phyloP scores from a whole-genome alignment of 2,888 invertebrate species.

The Cephus pulcher region DNA sequence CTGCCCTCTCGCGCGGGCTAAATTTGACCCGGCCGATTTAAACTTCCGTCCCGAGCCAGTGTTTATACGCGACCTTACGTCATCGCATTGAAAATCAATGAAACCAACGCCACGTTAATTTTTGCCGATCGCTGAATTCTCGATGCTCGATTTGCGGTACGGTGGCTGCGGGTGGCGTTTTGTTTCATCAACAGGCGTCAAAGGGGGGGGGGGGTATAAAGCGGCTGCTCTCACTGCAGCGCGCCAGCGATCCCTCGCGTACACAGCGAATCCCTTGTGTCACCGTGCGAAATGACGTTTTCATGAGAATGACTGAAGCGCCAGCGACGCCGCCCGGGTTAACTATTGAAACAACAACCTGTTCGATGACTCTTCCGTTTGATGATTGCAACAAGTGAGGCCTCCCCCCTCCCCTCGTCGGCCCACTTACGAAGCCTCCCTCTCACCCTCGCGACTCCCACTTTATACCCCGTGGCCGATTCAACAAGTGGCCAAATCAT shows the following conservation, averaged over 20 bases:
- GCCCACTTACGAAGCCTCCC: constrained; percentile 4
- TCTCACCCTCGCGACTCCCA: constrained; percentile 18
- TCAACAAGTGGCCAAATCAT: constrained; percentile 65
- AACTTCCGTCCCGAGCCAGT: background rate
- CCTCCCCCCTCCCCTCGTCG: constrained; percentile 32
- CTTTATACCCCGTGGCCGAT: constrained; percentile 37
- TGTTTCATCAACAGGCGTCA: background rate
- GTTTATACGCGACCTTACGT: background rate
- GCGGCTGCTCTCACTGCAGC: background rate
- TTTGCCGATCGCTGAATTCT: background rate
- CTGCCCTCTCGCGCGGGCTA: background rate
- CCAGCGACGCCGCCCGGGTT: background rate
- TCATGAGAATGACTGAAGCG: background rate
- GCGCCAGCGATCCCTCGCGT: background rate
- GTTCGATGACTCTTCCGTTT: constrained; percentile 64
- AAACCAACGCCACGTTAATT: background rate
- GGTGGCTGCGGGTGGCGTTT: background rate
- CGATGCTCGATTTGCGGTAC: background rate
- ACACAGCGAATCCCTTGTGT: too few species aligned
- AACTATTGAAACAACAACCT: constrained; percentile 51
- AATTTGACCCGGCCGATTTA: background rate
- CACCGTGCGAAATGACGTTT: background rate
- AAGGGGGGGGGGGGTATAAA: too few species aligned
- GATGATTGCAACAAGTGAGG: constrained; percentile 64
- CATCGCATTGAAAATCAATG: background rate